A percentile compares a stretch with the other conserved stretches of the same genome.
phyloP scores from a whole-genome alignment of 2,888 invertebrate species.

The Diaprepes abbreviatus region DNA sequence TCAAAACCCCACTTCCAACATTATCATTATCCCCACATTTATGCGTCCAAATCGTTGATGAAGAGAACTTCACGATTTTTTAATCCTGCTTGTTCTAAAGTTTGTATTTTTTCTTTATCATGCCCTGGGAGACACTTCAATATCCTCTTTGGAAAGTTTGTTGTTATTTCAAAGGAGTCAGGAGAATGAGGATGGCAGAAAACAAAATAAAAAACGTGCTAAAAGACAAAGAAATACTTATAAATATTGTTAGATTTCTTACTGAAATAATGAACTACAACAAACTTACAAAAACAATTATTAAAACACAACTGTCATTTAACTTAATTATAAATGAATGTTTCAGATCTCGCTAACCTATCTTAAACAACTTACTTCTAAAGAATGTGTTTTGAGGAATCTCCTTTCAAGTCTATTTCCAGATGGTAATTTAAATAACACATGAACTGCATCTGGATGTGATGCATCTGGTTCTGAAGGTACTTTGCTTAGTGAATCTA shows the following conservation, averaged over 20 bases:
- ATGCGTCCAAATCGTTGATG: constrained; percentile 93
- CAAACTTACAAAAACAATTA: too few relatives aligned
- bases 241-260: too few relatives aligned
- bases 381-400: constrained; percentile 84
- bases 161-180: constrained; percentile 93
- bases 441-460: constrained; percentile 79
- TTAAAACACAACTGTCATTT: too few relatives aligned
- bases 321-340: too few relatives aligned
- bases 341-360: too few relatives aligned
- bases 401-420: constrained; percentile 90
- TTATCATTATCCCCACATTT: constrained; percentile 55
- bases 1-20: background rate
- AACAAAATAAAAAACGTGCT: constrained; percentile 95
- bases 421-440: constrained; percentile 92
- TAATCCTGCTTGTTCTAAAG: constrained; percentile 84
- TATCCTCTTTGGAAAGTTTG: constrained; percentile 93
- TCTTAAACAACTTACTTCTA: constrained; percentile 82
- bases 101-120: constrained; percentile 68
- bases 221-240: constrained; percentile 64
- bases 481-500: constrained; percentile 75
- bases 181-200: constrained; percentile 96
- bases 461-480: constrained; percentile 83
- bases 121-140: constrained; percentile 74
- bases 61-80: constrained; percentile 93
- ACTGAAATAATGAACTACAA: too few relatives aligned